Evolutionary conservation across 2,797 vertebrate species (phyloP).

Genomic region (Cottoperca gobio): DNA sequence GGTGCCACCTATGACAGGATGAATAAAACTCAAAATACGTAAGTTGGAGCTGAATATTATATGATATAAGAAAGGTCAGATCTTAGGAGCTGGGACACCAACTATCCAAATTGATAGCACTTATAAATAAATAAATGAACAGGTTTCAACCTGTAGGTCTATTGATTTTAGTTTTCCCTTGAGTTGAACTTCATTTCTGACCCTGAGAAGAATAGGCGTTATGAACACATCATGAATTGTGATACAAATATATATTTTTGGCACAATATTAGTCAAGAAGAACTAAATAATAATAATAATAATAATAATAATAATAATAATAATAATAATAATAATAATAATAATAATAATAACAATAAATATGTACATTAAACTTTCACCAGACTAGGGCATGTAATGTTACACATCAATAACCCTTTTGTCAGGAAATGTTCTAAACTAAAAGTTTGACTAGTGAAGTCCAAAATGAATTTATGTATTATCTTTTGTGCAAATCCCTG

Average conservation of each 20-base stretch:
- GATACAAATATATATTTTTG: background rate
- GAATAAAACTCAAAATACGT: background rate
- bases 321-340: too few relatives aligned
- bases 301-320: too few relatives aligned
- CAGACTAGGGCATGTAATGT: background rate
- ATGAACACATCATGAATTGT: background rate
- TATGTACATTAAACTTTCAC: background rate
- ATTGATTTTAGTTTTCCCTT: background rate
- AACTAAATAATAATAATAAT: too few relatives aligned
- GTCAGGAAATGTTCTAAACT: background rate
- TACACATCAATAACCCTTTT: background rate
- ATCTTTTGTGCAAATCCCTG: conserved; percentile 14
- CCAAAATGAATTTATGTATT: background rate
- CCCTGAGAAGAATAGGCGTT: background rate
- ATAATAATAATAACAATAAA: too few relatives aligned
- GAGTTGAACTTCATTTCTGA: background rate
- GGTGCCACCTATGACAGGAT: background rate
- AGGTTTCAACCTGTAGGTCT: background rate
- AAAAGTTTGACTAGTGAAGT: background rate
- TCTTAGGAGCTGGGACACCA: background rate
- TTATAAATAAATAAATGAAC: background rate
- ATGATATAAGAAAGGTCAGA: background rate
- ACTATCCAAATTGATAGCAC: background rate
- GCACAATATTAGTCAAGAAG: background rate
- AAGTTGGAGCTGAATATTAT: background rate